Evolutionary conservation across 2,888 invertebrate species (phyloP).

Genomic region (Baccha elongata): DNA sequence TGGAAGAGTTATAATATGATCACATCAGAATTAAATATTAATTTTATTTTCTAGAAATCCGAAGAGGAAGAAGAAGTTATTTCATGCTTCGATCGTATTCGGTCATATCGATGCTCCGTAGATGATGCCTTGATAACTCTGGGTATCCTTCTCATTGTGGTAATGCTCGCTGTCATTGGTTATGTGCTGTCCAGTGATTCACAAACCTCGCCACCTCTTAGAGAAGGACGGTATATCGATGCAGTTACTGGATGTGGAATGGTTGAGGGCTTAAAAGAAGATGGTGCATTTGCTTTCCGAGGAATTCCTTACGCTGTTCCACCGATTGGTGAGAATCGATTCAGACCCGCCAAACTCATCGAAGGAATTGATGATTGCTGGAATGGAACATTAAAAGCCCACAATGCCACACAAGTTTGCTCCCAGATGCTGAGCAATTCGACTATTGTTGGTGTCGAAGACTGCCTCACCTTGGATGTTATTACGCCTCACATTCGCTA

Average conservation of each 20-base stretch:
- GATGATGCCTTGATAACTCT: conserved; percentile 85
- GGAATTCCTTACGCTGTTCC: conserved; percentile 92
- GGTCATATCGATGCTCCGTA: conserved; percentile 87
- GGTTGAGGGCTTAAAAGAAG: conserved; percentile 90
- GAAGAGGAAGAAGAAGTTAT: conserved; percentile 79
- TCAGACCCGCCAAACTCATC: conserved; percentile 87
- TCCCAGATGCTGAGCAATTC: conserved; percentile 88
- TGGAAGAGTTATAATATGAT: too few relatives aligned
- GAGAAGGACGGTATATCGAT: conserved; percentile 88
- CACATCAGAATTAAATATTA: background rate
- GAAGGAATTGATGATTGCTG: conserved; percentile 89
- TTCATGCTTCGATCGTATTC: conserved; percentile 85
- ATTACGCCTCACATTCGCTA: conserved; percentile 92
- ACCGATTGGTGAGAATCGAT: conserved; percentile 87
- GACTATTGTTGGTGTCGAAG: conserved; percentile 88
- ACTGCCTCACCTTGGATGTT: conserved; percentile 92
- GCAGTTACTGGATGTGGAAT: conserved; percentile 90
- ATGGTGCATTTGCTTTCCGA: conserved; percentile 90
- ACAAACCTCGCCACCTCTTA: conserved; percentile 85
- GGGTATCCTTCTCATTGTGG: conserved; percentile 85
- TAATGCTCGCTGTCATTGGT: conserved; percentile 86
- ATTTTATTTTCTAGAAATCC: conserved; percentile 75
- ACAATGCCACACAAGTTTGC: conserved; percentile 87
- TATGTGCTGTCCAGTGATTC: conserved; percentile 85
- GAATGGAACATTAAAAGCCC: conserved; percentile 88